These are phyloP conservation scores for Parasteatoda tepidariorum DNA, from an alignment of 1,140 invertebrate species.

Conservation along the genomic window DNA sequence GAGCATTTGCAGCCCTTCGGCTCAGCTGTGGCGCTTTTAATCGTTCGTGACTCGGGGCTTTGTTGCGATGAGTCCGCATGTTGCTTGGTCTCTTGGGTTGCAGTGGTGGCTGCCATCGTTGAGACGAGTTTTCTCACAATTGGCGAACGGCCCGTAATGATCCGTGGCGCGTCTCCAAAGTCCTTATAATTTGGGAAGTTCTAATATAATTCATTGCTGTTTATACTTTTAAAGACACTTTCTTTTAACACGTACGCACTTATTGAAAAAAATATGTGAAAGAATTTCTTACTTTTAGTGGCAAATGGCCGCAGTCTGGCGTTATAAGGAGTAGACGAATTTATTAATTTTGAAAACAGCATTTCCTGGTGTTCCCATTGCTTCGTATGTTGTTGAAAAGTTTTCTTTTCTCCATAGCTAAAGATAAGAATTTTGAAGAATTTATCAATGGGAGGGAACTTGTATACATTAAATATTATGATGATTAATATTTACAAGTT, in stretches of 20 bases:
- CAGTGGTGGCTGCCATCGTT: too few species aligned
- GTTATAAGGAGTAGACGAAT: background rate
- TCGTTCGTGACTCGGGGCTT: too few species aligned
- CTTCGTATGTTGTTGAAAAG: background rate
- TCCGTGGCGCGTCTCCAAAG: background rate
- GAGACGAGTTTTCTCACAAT: background rate
- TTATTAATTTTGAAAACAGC: slow-evolving; percentile 3
- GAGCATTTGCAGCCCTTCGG: too few species aligned
- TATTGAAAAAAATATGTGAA: background rate
- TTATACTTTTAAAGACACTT: background rate
- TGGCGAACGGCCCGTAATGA: background rate
- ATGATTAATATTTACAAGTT: too few species aligned
- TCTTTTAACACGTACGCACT: background rate
- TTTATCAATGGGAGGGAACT: too few species aligned
- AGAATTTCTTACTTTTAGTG: background rate
- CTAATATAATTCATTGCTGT: background rate
- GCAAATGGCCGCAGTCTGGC: slow-evolving; percentile 1
- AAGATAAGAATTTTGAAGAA: background rate
- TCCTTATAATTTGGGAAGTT: background rate
- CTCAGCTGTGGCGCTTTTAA: too few species aligned
- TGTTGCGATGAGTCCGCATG: too few species aligned
- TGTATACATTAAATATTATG: too few species aligned
- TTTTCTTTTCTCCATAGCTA: slow-evolving; percentile 2
- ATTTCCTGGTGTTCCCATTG: slow-evolving; percentile 14
- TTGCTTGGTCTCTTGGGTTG: too few species aligned